These are phyloP conservation scores for Neoaliturus tenellus DNA, from an alignment of 2,888 invertebrate genomes.

Conservation along the genomic window DNA sequence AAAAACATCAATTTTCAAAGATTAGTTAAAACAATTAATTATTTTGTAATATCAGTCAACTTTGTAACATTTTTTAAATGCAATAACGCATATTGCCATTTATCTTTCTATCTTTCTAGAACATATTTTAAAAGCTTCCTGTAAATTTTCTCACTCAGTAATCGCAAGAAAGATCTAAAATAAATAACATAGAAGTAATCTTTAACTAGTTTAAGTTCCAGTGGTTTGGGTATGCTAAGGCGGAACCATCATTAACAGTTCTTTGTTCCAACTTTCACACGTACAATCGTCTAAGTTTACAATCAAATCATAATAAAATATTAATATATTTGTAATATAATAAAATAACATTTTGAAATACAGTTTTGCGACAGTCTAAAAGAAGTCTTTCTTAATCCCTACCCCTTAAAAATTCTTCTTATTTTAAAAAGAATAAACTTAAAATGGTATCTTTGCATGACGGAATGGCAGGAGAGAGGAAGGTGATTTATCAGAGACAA, in stretches of 20 bases:
- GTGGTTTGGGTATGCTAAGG: slow-evolving; percentile 28
- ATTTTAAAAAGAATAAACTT: no score
- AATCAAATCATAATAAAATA: slow-evolving; percentile 31
- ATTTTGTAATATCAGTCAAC: no score
- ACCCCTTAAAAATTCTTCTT: no score
- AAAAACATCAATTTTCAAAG: no score
- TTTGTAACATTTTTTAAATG: no score
- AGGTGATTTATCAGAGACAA: no score
- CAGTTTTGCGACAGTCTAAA: slow-evolving; percentile 1
- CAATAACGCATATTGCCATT: no score
- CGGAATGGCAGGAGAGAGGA: no score
- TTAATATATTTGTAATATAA: slow-evolving; percentile 46
- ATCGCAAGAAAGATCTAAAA: background rate
- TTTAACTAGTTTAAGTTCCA: slow-evolving; percentile 29
- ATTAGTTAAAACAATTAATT: no score
- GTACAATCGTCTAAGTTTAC: background rate
- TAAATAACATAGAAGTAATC: background rate
- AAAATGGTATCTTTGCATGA: no score
- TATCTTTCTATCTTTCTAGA: no score
- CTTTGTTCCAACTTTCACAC: background rate
- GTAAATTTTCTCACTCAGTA: background rate
- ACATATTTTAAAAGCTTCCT: background rate
- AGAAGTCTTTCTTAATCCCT: no score
- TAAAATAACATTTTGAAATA: slow-evolving; percentile 45
- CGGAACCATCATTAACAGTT: slow-evolving; percentile 32